Base-by-base conservation (phyloP, 2,113 vertebrate species). In the Edolisoma coerulescens region DNA sequence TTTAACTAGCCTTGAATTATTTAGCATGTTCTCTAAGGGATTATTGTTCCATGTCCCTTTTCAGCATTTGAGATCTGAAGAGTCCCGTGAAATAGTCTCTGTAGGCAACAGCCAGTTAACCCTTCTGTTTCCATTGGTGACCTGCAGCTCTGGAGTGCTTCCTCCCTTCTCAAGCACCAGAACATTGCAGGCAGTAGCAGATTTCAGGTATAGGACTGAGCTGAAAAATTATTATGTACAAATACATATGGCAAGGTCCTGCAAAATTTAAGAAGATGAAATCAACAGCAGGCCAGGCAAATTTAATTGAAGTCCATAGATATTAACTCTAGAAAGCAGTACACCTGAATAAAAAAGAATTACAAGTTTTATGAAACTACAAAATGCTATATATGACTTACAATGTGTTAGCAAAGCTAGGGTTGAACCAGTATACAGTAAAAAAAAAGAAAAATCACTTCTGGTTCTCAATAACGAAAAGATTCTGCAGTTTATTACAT, bases 401-500 rank as follows among this genome's bases (percentile, higher is more conserved):
- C 0, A 0, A 21, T 35, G 32, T 53, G 41, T 61, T 79, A 86
- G 80, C n/a, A 82, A 85, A 80, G 42, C 47, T 78, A 84, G n/a
- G 16, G 32, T 8, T 45, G 68, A 89, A 60, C 24, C 14, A 50
- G 13, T 19, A 56, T 33, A 41, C 24, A 56, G 59, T 6, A 41
- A 70, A 84, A 60, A 75, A 84, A n/a, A 23, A 44, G 22, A 30
- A 52, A 28, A 16, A 41, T 18, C 35, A n/a, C 26, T 92, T 75
- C 39, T 95, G 30, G 11, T 90, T 47, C 65, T 87, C 80, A 64
- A 75, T 82, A 86, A 92, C 95, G 60, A 85, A 84, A 70, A 86
- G 69, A 60, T 92, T 92, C 92, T 94, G 76, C 80, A 87, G 60
- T 92, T 97, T 85, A 96, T 93, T 97, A 87, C 26, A 37, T 60